Evolutionary conservation across 2,888 invertebrate genomes (phyloP).

Genomic region (Cosmia trapezina): DNA sequence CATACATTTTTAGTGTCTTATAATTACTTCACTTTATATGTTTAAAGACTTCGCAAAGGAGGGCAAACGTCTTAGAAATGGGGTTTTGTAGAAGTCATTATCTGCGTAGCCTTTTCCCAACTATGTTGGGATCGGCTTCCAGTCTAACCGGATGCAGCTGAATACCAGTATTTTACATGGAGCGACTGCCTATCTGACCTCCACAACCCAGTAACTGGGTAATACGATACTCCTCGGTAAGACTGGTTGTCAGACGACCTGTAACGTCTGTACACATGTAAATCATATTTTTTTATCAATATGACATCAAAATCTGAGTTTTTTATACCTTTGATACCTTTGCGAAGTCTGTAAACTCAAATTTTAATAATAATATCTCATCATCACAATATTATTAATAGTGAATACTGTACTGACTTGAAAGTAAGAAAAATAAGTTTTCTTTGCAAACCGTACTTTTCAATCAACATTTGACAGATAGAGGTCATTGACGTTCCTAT

Average conservation of each 20-base stretch:
- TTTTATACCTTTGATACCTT: not conserved
- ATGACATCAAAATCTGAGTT: not conserved
- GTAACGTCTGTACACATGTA: not conserved
- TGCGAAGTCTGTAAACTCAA: not conserved
- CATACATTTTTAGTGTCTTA: not conserved
- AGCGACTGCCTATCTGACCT: not conserved
- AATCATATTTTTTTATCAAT: not conserved
- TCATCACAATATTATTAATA: conserved; percentile 34
- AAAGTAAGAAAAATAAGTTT: too few species aligned
- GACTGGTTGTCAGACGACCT: not conserved
- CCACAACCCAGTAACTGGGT: not conserved
- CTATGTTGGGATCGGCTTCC: not conserved
- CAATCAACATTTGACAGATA: too few species aligned
- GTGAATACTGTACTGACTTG: too few species aligned
- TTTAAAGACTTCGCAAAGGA: conserved; percentile 14
- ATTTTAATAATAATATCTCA: not conserved
- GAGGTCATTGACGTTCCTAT: too few species aligned
- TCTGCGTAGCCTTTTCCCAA: not conserved
- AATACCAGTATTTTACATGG: not conserved
- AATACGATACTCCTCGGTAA: not conserved
- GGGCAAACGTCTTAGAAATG: too few species aligned
- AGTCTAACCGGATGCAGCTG: not conserved
- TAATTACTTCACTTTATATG: not conserved
- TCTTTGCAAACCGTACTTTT: too few species aligned
- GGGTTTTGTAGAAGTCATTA: not conserved